Base-by-base conservation (phyloP, 64 coral and sea anemone genomes). In the Catalaphyllia jardinei region DNA sequence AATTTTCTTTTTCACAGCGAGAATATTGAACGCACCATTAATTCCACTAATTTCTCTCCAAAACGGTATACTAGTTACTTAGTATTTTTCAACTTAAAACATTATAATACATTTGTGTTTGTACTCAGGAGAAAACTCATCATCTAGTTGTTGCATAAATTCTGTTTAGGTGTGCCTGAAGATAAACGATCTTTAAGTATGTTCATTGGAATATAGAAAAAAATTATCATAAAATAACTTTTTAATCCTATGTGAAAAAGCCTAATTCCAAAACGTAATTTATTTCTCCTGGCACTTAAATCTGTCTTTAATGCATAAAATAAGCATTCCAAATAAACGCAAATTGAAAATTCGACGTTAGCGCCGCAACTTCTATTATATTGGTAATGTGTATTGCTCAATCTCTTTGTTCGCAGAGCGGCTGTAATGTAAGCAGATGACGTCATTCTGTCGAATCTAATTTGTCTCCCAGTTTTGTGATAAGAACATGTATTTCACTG, bases 391-490 rank as follows among this genome's bases (percentile, higher is more conserved):
- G 33, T 77, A n/a, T 65, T 83, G 61, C 61, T 65, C 33, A 63
- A 83, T 35, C 20, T 65, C 24, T 62, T 30, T 18, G 29, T 42
- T 19, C 28, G 13, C 49, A 31, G 64, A 29, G 22, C 10, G 29
- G 29, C 60, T 38, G 19, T 55, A 5, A 29, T 28, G n/a, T n/a
- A 55, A 28, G 20, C 13, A 19, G 15, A 15, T 85, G 81, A 85
- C 81, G 81, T 85, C 81, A 85, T 85, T 71, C 33, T 31, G 63
- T 50, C 11, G 19, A 13, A 71, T 77, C 62, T 50, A 85, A 24
- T 29, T 65, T 38, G 11, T 65, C 16, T 39, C 29, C 28, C 14
- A 39, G 46, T 80, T 31, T 18, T 63, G 65, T 71, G 18, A 25
- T n/a, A n/a, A 69, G 22, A 25, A 27, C 7, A 69, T 7, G 0